These are phyloP conservation scores for Orthosia gracilis DNA, from an alignment of 2,888 invertebrate species.

Conservation along the genomic window DNA sequence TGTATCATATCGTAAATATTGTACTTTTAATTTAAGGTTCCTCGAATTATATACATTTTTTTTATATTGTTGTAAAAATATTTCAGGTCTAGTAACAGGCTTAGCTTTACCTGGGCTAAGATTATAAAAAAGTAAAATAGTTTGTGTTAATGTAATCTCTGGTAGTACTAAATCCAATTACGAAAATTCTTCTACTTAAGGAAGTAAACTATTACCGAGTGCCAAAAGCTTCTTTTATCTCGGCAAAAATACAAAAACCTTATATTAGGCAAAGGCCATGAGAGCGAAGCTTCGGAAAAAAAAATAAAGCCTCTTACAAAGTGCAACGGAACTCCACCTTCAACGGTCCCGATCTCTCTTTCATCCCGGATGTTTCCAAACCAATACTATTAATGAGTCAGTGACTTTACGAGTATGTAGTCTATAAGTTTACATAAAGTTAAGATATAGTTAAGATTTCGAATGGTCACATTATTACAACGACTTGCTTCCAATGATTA, in stretches of 20 bases:
- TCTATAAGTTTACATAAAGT: conserved; percentile 35
- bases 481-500: conserved; percentile 14
- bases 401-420: conserved; percentile 49
- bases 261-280: too few relatives aligned
- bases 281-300: too few relatives aligned
- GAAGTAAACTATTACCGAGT: too few relatives aligned
- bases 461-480: conserved; percentile 33
- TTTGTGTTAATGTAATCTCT: too few relatives aligned
- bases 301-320: too few relatives aligned
- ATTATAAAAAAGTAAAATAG: too few relatives aligned
- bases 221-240: background rate
- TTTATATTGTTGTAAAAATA: background rate
- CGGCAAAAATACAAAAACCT: too few relatives aligned
- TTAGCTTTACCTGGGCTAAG: too few relatives aligned
- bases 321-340: background rate
- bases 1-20: too few relatives aligned
- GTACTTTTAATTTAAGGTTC: conserved; percentile 20
- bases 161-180: too few relatives aligned
- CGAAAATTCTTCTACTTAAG: too few relatives aligned
- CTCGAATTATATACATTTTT: background rate
- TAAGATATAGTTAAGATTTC: conserved; percentile 23
- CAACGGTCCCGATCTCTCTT: background rate
- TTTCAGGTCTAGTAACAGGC: background rate
- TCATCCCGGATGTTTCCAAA: conserved; percentile 45
- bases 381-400: conserved; percentile 57